Evolutionary conservation across 64 coral and sea anemone genomes (phyloP).

Genomic region (Anthopleura sola): DNA sequence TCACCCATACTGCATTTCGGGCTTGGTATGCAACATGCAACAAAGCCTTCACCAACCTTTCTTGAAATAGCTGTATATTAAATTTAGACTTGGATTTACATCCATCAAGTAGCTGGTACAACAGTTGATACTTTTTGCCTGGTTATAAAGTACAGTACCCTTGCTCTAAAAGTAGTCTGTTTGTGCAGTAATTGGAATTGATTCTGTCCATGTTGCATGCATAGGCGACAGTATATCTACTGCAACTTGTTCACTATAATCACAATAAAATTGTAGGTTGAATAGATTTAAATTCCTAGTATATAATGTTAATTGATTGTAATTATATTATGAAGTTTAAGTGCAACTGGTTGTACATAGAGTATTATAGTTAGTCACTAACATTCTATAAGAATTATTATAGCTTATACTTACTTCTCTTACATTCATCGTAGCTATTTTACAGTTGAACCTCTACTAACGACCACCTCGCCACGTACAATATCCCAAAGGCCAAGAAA

Average conservation of each 20-base stretch:
- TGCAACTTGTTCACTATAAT: slow-evolving; percentile 11
- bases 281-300: neutral
- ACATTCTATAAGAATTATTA: neutral
- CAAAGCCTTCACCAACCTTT: too few species aligned
- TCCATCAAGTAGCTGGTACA: too few species aligned
- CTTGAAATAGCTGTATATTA: too few species aligned
- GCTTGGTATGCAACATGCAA: too few species aligned
- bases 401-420: neutral
- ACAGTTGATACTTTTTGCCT: too few species aligned
- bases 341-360: neutral
- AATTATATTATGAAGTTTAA: slow-evolving; percentile 1
- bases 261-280: neutral
- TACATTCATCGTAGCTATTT: neutral
- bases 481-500: too few species aligned
- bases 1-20: too few species aligned
- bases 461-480: too few species aligned
- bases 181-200: neutral
- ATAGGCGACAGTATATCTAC: neutral
- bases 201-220: neutral
- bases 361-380: slow-evolving; percentile 8
- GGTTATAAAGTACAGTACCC: neutral
- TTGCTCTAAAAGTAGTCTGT: neutral
- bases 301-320: neutral
- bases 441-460: too few species aligned
- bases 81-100: too few species aligned